Percentiles rank a stretch among this genome's conserved stretches.
Evolutionary conservation across 2,888 invertebrate species (phyloP).

Genomic region (Erynnis tages): DNA sequence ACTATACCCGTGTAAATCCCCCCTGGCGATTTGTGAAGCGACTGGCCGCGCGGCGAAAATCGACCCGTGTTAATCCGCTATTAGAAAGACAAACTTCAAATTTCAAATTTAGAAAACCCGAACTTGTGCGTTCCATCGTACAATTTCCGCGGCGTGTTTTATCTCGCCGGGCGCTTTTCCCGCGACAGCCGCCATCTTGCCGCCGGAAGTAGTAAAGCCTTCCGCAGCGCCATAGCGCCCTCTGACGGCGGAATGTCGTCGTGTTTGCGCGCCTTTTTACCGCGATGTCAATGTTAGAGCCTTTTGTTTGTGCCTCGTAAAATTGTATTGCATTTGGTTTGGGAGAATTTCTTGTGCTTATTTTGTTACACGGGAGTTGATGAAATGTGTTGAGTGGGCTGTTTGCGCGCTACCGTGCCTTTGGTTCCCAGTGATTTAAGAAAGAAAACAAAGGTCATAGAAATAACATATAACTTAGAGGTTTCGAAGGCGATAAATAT

Average conservation of each 20-base stretch:
- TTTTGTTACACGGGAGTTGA: neutral
- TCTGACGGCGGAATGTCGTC: slow-evolving; percentile 49
- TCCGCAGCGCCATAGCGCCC: slow-evolving; percentile 67
- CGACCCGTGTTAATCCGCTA: neutral
- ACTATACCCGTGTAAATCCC: too few species aligned
- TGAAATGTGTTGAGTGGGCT: neutral
- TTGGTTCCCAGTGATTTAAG: too few species aligned
- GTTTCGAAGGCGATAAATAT: too few species aligned
- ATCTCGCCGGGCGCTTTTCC: slow-evolving; percentile 65
- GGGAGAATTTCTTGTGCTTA: slow-evolving; percentile 22
- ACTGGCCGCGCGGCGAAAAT: too few species aligned
- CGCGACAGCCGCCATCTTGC: slow-evolving; percentile 75
- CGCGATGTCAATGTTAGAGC: slow-evolving; percentile 41
- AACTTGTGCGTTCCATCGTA: slow-evolving; percentile 18
- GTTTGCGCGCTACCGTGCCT: too few species aligned
- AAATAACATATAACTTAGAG: too few species aligned
- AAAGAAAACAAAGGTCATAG: too few species aligned
- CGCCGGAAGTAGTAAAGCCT: slow-evolving; percentile 80
- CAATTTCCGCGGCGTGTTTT: slow-evolving; percentile 44
- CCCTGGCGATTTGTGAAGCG: too few species aligned
- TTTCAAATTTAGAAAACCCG: neutral
- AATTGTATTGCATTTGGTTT: slow-evolving; percentile 43
- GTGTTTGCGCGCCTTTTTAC: slow-evolving; percentile 45
- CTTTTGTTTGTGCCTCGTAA: slow-evolving; percentile 35
- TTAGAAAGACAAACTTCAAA: neutral